phyloP scores from a whole-genome alignment of 2,113 vertebrate species.

The Bos javanicus region DNA sequence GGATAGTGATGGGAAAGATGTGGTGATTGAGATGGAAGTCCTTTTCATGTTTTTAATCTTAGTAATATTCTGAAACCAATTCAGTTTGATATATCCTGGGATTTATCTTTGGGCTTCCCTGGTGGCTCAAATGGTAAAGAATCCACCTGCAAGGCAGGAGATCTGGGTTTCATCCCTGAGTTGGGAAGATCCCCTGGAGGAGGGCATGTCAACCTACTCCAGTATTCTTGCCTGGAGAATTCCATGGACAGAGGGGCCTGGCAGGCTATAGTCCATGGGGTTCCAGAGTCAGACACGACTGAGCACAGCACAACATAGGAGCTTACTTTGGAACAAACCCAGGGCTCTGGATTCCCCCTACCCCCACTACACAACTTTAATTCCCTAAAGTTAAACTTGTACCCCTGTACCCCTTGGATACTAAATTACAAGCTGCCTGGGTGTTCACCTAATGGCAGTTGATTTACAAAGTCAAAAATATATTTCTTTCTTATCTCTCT shows the following conservation, averaged over 20 bases:
- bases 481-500: neutral
- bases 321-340: neutral
- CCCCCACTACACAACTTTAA: neutral
- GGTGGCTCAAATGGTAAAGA: neutral
- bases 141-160: neutral
- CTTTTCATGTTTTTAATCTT: neutral
- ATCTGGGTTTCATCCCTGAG: neutral
- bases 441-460: neutral
- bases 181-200: neutral
- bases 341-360: neutral
- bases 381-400: neutral
- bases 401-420: neutral
- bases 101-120: neutral
- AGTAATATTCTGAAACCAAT: neutral
- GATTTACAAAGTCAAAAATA: neutral
- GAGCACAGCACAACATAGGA: neutral
- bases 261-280: neutral
- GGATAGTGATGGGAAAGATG: neutral
- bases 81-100: neutral
- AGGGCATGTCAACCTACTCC: neutral
- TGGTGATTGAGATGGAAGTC: neutral
- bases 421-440: neutral
- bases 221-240: neutral
- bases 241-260: neutral
- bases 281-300: fast-evolving